phyloP scores from a whole-genome alignment of 2,797 vertebrate genomes.

The Hydrocynus forskahlii region DNA sequence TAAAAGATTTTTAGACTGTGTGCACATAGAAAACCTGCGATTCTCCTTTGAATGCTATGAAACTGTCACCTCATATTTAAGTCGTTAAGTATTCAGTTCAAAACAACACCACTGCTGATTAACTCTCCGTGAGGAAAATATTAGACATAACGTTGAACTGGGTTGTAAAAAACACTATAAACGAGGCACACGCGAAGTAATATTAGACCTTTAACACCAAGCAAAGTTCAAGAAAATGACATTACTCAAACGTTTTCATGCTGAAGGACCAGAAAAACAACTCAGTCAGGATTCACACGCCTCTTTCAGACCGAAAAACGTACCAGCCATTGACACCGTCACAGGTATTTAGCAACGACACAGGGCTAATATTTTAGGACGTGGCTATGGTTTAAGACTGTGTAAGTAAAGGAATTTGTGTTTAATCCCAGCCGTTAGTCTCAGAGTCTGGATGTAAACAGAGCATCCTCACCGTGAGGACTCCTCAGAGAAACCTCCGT shows the following conservation, averaged over 20 bases:
- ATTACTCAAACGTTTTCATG: no score
- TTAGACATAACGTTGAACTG: no score
- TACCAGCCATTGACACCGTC: neutral
- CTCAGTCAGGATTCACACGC: no score
- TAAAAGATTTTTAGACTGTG: neutral
- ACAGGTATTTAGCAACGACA: neutral
- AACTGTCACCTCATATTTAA: neutral
- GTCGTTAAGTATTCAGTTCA: no score
- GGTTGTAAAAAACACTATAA: no score
- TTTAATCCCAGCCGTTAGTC: neutral
- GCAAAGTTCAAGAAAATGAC: no score
- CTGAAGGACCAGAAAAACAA: no score
- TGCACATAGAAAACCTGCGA: neutral
- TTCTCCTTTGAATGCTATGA: neutral
- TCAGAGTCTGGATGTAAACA: neutral
- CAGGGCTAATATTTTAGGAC: neutral
- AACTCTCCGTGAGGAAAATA: no score
- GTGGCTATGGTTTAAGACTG: neutral
- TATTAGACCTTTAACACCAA: no score
- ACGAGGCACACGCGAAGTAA: no score
- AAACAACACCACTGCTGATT: no score
- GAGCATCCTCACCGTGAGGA: conserved; percentile 85
- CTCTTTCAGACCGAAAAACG: no score
- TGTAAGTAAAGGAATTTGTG: neutral
- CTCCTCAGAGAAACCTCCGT: conserved; percentile 93